Base-by-base conservation (phyloP, 2,888 invertebrate genomes). In the Coecobrya sp. region DNA sequence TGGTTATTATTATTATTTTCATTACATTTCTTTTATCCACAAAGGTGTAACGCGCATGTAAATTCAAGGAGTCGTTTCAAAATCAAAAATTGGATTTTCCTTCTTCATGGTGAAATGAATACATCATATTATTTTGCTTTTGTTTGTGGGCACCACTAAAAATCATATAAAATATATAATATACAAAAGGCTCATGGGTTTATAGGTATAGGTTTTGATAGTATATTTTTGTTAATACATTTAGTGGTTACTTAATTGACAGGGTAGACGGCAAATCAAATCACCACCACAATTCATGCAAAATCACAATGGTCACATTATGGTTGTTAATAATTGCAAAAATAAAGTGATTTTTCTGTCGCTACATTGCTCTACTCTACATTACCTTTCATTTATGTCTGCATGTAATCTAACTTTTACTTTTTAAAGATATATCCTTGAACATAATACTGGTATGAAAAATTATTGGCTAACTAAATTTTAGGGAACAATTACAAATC, bases 1-100 rank as follows among this genome's bases (percentile, higher is more conserved):
- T 49, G 49, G 3, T 49, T 49, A 76, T 73, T 87, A 49, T 36
- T 25, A 65, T 45, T 73, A 68, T 70, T 68, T 70, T 76, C 22
- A 84, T 85, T 85, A 68, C 65, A 85, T 22, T 86, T 45, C 81
- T 30, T 86, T 49, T 86, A 19, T 52, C n/a, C 42, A 87, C 59
- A 30, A 73, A 76, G 73, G 86, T 86, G 86, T 86, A 86, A 86
- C 49, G 36, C 36, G n/a, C n/a, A 49, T 68, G 88, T 79, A 30
- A 88, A 88, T 65, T 49, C 88, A 88, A 62, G 88, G 11, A 81
- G 88, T 79, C 59, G 22, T 27, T 86, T 25, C 45, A 36, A 70
- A 87, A 55, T 55, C 65, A 85, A 30, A 45, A 79, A 79, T 65
- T 45, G 49, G 88, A 19, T 79, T 81, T 88, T 79, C 76, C 45